Conservation (phyloP, 2,113 vertebrate genomes). For the Murina feae region DNA sequence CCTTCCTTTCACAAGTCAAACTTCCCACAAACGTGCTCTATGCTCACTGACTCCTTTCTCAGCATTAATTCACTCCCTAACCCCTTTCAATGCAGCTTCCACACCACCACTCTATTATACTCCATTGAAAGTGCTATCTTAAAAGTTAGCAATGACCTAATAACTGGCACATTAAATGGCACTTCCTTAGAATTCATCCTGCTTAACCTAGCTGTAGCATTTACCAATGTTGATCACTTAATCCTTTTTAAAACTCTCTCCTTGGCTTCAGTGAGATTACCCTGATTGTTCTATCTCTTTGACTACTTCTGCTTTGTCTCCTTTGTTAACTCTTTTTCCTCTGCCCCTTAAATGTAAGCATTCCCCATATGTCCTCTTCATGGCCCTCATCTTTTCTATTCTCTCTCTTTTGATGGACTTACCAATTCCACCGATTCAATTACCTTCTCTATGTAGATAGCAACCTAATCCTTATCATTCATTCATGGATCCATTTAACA, state of each 20-base stretch:
- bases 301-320: neutral
- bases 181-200: constrained; percentile 25
- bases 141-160: constrained; percentile 33
- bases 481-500: neutral
- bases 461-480: neutral
- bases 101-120: neutral
- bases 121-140: neutral
- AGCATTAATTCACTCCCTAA: neutral
- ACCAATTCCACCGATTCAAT: neutral
- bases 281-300: neutral
- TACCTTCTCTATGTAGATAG: neutral
- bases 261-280: neutral
- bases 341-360: neutral
- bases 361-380: neutral
- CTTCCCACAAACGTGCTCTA: neutral
- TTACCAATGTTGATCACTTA: neutral
- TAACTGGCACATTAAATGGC: neutral
- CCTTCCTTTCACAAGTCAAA: constrained; percentile 23
- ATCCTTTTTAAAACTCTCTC: neutral
- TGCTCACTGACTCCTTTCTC: neutral
- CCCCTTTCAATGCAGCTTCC: neutral
- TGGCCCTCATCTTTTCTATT: neutral
- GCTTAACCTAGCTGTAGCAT: neutral
- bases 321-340: neutral
- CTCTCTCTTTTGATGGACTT: neutral